These are phyloP conservation scores for Chloroceryle inda DNA, from an alignment of 2,797 vertebrate genomes.

Conservation along the genomic window DNA sequence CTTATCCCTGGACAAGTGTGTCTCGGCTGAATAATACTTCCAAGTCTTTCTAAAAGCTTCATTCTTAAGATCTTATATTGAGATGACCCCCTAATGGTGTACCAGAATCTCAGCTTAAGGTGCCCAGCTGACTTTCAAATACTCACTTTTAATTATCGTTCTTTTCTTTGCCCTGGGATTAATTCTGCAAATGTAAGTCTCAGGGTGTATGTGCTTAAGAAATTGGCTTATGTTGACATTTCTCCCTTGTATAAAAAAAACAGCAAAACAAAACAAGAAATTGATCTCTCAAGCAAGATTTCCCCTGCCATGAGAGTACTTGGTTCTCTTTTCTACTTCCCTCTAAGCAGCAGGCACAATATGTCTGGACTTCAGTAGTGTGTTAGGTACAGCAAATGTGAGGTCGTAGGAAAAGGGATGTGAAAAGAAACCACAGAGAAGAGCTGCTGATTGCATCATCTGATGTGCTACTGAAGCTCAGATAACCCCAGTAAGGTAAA, in stretches of 20 bases:
- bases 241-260: not conserved
- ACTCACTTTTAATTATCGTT: slow-evolving; percentile 7
- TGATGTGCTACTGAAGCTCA: not conserved
- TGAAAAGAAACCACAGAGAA: not conserved
- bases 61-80: slow-evolving; percentile 40
- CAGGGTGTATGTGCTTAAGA: not conserved
- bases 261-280: not conserved
- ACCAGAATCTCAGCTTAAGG: slow-evolving; percentile 30
- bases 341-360: not conserved
- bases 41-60: slow-evolving; percentile 26
- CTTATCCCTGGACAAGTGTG: slow-evolving; percentile 28
- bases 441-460: not conserved
- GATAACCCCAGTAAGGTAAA: not conserved
- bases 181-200: slow-evolving; percentile 14
- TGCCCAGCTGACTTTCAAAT: slow-evolving; percentile 48
- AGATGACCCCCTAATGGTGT: slow-evolving; percentile 41
- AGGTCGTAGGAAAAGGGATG: not conserved
- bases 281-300: not conserved
- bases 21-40: slow-evolving; percentile 2
- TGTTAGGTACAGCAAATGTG: not conserved
- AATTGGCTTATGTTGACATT: not conserved
- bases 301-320: not conserved
- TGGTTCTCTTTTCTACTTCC: not conserved
- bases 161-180: slow-evolving; percentile 32
- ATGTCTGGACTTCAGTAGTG: not conserved